These are phyloP conservation scores for Troilus luridus DNA, from an alignment of 2,888 invertebrate genomes.

Conservation along the genomic window DNA sequence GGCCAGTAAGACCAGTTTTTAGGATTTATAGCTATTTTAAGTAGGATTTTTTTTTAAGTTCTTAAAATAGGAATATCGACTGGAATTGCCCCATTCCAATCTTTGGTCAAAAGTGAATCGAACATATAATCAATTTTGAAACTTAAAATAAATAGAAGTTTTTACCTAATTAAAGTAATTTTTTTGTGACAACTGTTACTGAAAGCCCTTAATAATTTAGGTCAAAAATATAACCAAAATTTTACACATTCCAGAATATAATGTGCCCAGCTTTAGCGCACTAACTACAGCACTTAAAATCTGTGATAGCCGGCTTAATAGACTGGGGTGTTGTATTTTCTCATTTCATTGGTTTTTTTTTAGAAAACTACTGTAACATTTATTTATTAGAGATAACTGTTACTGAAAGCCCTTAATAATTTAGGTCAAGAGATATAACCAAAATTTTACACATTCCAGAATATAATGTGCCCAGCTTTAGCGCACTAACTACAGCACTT, in stretches of 20 bases:
- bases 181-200: neutral
- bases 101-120: too few relatives aligned
- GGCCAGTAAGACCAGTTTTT: too few relatives aligned
- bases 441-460: slow-evolving; percentile 39
- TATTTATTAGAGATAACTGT: neutral
- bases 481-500: slow-evolving; percentile 1
- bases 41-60: too few relatives aligned
- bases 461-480: slow-evolving; percentile 15
- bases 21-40: too few relatives aligned
- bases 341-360: too few relatives aligned
- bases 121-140: too few relatives aligned
- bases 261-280: slow-evolving; percentile 46
- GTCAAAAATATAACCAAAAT: neutral
- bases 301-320: slow-evolving; percentile 48
- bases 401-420: slow-evolving; percentile 39
- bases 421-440: slow-evolving; percentile 1
- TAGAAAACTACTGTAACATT: neutral
- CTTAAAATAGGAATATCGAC: too few relatives aligned
- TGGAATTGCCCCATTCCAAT: too few relatives aligned
- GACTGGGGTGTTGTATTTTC: neutral
- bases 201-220: slow-evolving; percentile 42
- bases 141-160: too few relatives aligned
- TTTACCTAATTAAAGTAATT: neutral
- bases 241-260: slow-evolving; percentile 11
- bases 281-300: slow-evolving; percentile 28